Conservation (phyloP, 2,113 vertebrate species). For the Lepisosteus oculatus region DNA sequence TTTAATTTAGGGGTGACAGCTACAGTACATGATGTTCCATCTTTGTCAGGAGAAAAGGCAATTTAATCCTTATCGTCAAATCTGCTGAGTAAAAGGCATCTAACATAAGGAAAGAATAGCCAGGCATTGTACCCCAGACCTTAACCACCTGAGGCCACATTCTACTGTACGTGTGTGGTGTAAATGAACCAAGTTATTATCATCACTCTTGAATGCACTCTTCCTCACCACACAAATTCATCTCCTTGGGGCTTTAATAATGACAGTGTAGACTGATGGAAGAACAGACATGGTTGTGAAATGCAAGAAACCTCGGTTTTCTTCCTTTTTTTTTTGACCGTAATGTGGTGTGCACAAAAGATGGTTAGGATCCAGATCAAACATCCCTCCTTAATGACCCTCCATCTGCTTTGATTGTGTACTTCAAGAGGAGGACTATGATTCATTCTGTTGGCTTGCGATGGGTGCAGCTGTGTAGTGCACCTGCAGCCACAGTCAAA, state of each 20-base stretch:
- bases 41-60: no score
- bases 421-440: conserved; percentile 29
- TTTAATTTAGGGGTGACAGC: no score
- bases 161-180: not conserved
- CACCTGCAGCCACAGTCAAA: conserved; percentile 64
- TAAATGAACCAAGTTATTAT: conserved; percentile 23
- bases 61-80: no score
- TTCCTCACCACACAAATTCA: conserved; percentile 38
- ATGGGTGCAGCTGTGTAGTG: conserved; percentile 59
- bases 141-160: not conserved
- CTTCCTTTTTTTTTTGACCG: not conserved
- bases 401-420: conserved; percentile 34
- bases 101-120: not conserved
- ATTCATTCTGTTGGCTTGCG: conserved; percentile 59
- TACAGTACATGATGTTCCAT: no score
- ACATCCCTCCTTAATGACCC: conserved; percentile 38
- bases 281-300: not conserved
- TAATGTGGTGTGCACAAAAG: conserved; percentile 6
- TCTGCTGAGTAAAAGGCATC: not conserved
- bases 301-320: not conserved
- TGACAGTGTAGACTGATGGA: conserved; percentile 13
- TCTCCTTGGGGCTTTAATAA: conserved; percentile 28
- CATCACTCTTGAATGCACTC: conserved; percentile 44
- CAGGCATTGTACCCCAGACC: not conserved
- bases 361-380: conserved; percentile 28